phyloP scores from a whole-genome alignment of 2,113 vertebrate species.

The Coptodon rendalli region DNA sequence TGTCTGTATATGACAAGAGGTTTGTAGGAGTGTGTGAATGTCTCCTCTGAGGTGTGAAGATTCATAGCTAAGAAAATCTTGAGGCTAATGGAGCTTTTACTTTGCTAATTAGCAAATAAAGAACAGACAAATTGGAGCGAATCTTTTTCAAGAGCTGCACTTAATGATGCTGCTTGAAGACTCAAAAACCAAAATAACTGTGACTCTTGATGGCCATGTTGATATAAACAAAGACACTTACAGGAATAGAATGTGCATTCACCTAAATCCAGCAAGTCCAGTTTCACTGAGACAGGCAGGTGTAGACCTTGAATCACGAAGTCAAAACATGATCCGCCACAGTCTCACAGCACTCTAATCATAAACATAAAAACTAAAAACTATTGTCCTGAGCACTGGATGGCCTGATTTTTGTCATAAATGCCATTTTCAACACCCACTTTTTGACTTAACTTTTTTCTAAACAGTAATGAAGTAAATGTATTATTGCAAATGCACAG shows the following conservation, averaged over 20 bases:
- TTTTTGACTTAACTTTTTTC: neutral
- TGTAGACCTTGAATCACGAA: neutral
- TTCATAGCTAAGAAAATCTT: conserved; percentile 3
- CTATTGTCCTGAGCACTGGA: neutral
- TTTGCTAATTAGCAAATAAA: neutral
- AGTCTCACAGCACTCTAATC: neutral
- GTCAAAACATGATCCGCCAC: neutral
- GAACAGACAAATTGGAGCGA: neutral
- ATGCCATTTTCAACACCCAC: neutral
- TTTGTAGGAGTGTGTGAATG: conserved; percentile 44
- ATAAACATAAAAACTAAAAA: neutral
- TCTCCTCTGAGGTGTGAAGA: conserved; percentile 27
- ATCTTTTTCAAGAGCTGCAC: neutral
- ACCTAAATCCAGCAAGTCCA: neutral
- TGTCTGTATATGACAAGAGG: conserved; percentile 16
- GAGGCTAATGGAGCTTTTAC: neutral
- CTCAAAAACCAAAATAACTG: neutral
- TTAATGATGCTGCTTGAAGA: neutral
- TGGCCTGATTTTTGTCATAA: neutral
- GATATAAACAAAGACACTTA: neutral
- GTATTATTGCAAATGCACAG: neutral
- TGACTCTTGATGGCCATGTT: neutral
- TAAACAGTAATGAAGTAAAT: neutral
- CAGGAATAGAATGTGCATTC: neutral
- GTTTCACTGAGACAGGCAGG: neutral